These are phyloP conservation scores for Drosophila robusta DNA, from an alignment of 2,888 invertebrate species.

Conservation along the genomic window DNA sequence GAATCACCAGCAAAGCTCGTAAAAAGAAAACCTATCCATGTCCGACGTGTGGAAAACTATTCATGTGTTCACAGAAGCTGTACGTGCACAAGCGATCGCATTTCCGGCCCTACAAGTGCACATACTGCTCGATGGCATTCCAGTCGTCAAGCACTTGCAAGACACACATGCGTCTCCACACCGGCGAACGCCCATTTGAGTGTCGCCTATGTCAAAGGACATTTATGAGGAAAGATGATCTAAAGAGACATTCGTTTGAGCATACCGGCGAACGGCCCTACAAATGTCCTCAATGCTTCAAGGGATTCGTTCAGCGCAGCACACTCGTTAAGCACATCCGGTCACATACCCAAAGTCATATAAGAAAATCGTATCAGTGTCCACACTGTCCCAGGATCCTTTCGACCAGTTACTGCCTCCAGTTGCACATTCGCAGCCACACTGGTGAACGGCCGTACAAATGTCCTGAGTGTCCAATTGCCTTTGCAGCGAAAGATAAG, in stretches of 20 bases:
- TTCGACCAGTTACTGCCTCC: neutral
- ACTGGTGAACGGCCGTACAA: neutral
- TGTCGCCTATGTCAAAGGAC: neutral
- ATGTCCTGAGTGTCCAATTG: neutral
- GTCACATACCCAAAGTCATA: neutral
- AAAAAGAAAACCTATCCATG: neutral
- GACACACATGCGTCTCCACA: conserved; percentile 2
- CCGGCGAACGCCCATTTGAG: conserved; percentile 14
- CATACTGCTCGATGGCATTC: neutral
- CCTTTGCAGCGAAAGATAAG: accelerated
- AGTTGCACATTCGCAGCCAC: neutral
- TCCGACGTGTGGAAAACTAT: neutral
- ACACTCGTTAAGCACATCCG: conserved; percentile 3
- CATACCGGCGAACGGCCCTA: conserved; percentile 5
- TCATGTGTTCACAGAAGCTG: neutral
- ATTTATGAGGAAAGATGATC: conserved; percentile 3
- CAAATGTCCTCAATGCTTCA: conserved; percentile 1
- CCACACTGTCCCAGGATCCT: neutral
- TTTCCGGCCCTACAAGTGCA: neutral
- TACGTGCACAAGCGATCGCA: neutral
- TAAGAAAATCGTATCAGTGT: neutral
- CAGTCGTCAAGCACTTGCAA: neutral
- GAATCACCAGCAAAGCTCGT: neutral
- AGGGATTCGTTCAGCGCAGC: neutral
- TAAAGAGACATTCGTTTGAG: neutral